A percentile compares a stretch with the other conserved stretches of the same genome.
phyloP scores from a whole-genome alignment of 2,888 invertebrate genomes.

The Rhynchonema sp. region DNA sequence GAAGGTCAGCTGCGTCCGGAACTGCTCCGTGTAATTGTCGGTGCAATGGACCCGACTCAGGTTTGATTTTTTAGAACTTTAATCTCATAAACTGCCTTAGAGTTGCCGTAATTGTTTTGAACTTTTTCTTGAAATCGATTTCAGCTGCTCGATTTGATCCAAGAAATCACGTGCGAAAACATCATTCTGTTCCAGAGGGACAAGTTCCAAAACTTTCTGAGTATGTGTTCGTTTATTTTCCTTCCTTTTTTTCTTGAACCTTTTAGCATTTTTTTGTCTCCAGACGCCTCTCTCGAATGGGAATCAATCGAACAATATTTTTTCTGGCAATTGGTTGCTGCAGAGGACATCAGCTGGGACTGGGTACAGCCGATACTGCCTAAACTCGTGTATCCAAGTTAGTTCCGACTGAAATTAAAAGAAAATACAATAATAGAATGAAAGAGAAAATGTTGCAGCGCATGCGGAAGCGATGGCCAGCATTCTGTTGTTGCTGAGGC shows the following conservation, averaged over 20 bases:
- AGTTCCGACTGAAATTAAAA: slow-evolving; percentile 7
- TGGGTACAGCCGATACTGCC: slow-evolving; percentile 57
- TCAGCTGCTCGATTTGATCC: slow-evolving; percentile 69
- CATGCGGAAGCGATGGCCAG: slow-evolving; percentile 80
- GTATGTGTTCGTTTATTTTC: background rate
- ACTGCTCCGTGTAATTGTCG: slow-evolving; percentile 65
- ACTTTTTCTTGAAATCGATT: background rate
- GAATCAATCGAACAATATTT: slow-evolving; percentile 92
- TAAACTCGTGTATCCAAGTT: slow-evolving; percentile 38
- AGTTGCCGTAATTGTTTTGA: too few species aligned
- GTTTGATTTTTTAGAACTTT: background rate
- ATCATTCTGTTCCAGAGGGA: slow-evolving; percentile 36
- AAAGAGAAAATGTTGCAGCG: slow-evolving; percentile 41
- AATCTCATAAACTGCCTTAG: too few species aligned
- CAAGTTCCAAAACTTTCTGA: slow-evolving; percentile 18
- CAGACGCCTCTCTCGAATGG: slow-evolving; percentile 47
- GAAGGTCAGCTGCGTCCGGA: slow-evolving; percentile 30
- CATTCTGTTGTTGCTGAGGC: slow-evolving; percentile 66
- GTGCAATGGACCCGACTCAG: slow-evolving; percentile 58
- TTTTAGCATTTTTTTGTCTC: too few species aligned
- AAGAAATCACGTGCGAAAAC: slow-evolving; percentile 68
- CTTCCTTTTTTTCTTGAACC: background rate
- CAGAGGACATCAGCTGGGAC: slow-evolving; percentile 80
- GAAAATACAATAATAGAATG: background rate
- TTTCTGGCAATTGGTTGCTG: slow-evolving; percentile 81